These are phyloP conservation scores for Rafetus swinhoei DNA, from an alignment of 2,113 vertebrate species.

Conservation along the genomic window DNA sequence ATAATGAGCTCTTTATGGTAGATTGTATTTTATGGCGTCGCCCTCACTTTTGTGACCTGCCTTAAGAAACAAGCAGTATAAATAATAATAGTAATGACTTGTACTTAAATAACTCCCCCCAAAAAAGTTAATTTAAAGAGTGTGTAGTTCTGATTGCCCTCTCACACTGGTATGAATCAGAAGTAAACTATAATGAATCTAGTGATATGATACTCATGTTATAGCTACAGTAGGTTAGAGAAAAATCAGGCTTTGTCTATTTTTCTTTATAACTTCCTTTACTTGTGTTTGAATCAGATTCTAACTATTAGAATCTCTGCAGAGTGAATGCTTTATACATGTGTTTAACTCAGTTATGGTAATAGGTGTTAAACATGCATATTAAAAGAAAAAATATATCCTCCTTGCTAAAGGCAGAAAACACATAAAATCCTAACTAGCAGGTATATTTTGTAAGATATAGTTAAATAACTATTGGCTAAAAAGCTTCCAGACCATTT, in stretches of 20 bases:
- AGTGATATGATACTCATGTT: too few relatives aligned
- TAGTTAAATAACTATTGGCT: not conserved
- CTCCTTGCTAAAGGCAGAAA: not conserved
- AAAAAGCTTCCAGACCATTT: not conserved
- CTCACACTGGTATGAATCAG: fast-evolving
- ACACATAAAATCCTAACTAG: not conserved
- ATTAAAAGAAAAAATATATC: not conserved
- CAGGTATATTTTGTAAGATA: not conserved
- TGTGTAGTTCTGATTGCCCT: fast-evolving
- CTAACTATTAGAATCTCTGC: not conserved
- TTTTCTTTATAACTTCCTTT: not conserved
- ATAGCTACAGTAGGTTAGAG: not conserved
- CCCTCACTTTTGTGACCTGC: not conserved
- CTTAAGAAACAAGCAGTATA: not conserved
- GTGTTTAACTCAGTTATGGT: not conserved
- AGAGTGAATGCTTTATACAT: fast-evolving
- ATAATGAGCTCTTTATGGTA: constrained; percentile 41
- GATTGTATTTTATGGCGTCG: constrained; percentile 22
- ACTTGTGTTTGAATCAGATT: not conserved
- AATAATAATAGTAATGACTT: not conserved
- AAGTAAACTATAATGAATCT: not conserved
- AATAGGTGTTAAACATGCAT: not conserved
- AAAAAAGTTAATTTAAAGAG: not conserved
- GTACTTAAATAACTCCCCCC: not conserved
- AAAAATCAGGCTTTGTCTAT: not conserved